phyloP scores from a whole-genome alignment of 2,113 vertebrate species.

The Pseudopodoces humilis region DNA sequence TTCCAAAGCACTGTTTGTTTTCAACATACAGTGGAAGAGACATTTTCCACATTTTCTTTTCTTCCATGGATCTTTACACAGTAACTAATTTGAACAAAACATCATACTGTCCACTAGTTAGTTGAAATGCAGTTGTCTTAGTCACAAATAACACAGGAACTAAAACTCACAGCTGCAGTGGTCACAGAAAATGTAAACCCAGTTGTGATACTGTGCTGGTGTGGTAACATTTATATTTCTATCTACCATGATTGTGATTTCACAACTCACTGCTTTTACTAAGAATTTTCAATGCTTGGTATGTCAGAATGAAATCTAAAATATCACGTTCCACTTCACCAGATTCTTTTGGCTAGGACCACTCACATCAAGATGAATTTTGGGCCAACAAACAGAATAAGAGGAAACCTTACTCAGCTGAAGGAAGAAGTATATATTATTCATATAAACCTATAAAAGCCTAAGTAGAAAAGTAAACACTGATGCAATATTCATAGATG shows the following conservation, averaged over 20 bases:
- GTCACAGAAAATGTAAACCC: not conserved
- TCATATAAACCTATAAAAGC: not conserved
- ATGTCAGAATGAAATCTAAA: not conserved
- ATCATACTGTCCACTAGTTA: not conserved
- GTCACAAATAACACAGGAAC: not conserved
- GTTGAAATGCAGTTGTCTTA: not conserved
- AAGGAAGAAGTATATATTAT: not conserved
- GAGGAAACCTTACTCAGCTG: not conserved
- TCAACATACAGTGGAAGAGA: not conserved
- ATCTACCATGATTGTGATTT: not conserved
- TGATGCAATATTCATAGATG: not conserved
- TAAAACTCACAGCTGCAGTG: not conserved
- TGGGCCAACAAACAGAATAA: not conserved
- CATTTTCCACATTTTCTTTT: not conserved
- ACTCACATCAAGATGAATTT: not conserved
- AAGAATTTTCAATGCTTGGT: not conserved
- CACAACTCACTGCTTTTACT: not conserved
- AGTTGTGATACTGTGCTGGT: not conserved
- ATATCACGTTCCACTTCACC: not conserved
- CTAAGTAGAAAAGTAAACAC: not conserved
- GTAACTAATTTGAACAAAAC: not conserved
- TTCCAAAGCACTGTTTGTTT: not conserved
- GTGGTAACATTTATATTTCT: not conserved
- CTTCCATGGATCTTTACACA: not conserved
- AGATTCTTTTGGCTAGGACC: not conserved